Percentiles rank a stretch among this genome's conserved stretches.
Conservation (phyloP, 2,113 vertebrate genomes). For the Syngnathus scovelli region DNA sequence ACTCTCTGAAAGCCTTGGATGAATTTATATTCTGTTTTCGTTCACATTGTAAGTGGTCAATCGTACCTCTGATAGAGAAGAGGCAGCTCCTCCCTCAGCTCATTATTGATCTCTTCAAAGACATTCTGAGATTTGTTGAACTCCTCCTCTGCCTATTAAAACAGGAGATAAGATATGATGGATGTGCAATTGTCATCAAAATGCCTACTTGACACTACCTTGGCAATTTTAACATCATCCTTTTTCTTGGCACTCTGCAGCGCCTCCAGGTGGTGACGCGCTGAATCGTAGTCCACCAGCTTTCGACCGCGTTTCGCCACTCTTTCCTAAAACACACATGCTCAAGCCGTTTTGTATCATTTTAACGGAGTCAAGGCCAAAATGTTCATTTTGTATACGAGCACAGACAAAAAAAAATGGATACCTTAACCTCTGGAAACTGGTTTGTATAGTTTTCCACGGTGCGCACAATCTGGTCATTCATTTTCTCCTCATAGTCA, state of each 20-base stretch:
- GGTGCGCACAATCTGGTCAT: constrained; percentile 81
- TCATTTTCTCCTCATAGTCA: constrained; percentile 88
- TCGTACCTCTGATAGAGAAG: constrained; percentile 82
- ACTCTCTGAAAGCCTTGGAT: neutral
- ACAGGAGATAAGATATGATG: neutral
- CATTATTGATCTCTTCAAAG: constrained; percentile 90
- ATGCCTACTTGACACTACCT: constrained; percentile 58
- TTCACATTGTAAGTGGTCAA: too few relatives aligned
- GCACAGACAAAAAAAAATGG: neutral
- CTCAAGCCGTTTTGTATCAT: too few relatives aligned
- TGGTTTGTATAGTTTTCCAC: constrained; percentile 92
- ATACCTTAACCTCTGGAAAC: constrained; percentile 86
- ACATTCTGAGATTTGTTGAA: constrained; percentile 85
- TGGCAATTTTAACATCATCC: constrained; percentile 85
- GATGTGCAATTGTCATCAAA: neutral
- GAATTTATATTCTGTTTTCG: neutral
- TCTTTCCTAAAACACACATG: constrained; percentile 73
- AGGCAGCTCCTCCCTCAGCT: constrained; percentile 87
- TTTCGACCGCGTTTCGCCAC: constrained; percentile 88
- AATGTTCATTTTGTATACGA: too few relatives aligned
- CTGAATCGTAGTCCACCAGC: constrained; percentile 90
- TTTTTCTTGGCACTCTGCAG: constrained; percentile 89
- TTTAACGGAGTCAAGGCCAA: too few relatives aligned
- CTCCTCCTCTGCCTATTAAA: constrained; percentile 85
- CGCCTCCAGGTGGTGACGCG: constrained; percentile 88